Evolutionary conservation across 2,888 invertebrate species (phyloP).

Genomic region (Epistrophella euchroma): DNA sequence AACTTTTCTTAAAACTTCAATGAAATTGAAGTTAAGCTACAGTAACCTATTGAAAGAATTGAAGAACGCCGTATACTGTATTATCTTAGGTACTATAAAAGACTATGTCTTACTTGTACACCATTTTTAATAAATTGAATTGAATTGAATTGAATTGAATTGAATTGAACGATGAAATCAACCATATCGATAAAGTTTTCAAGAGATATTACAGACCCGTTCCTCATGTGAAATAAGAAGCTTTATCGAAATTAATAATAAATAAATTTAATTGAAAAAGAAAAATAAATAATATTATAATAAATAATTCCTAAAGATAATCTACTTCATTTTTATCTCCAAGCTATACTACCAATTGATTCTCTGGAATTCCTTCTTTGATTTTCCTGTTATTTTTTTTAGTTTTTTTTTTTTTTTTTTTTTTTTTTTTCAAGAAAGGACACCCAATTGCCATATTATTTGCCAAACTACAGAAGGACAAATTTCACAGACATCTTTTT

Average conservation of each 20-base stretch:
- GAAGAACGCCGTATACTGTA: too few species aligned
- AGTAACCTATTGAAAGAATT: too few species aligned
- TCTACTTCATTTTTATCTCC: neutral
- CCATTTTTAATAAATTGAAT: too few species aligned
- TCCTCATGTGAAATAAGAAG: neutral
- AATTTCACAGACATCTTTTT: constrained; percentile 42
- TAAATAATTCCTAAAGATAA: neutral
- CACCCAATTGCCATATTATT: constrained; percentile 40
- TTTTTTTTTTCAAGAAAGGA: constrained; percentile 10
- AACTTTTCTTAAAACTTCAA: too few species aligned
- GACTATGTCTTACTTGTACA: too few species aligned
- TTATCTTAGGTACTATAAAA: too few species aligned
- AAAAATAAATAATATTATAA: neutral
- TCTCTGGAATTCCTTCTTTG: constrained; percentile 2
- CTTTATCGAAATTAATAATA: neutral
- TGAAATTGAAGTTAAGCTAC: too few species aligned
- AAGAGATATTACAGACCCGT: too few species aligned
- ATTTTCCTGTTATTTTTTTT: neutral
- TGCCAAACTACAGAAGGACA: constrained; percentile 40
- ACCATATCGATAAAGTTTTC: too few species aligned
- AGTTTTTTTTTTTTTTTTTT: neutral
- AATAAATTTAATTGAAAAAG: neutral
- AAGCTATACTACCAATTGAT: constrained; percentile 56
- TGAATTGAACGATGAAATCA: too few species aligned
- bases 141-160: too few species aligned